These are phyloP conservation scores for Probosciger aterrimus DNA, from an alignment of 2,113 vertebrate species.

Conservation along the genomic window DNA sequence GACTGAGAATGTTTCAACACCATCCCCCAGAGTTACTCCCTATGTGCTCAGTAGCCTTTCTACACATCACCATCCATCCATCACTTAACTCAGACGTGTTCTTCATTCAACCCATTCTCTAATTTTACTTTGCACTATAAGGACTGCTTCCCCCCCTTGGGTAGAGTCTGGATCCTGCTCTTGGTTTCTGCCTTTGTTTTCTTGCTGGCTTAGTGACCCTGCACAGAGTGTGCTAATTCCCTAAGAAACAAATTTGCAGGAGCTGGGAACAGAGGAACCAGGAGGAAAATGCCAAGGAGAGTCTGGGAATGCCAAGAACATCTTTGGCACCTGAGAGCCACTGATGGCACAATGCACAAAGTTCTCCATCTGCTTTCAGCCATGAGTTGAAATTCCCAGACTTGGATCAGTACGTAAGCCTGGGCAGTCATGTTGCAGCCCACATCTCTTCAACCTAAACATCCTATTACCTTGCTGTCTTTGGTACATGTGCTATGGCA, in stretches of 20 bases:
- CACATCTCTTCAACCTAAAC: neutral
- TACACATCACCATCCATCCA: neutral
- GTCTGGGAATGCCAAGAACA: neutral
- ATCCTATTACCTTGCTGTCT: neutral
- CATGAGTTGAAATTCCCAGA: neutral
- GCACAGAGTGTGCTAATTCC: neutral
- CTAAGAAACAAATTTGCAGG: neutral
- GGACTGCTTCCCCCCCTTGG: neutral
- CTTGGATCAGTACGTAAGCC: neutral
- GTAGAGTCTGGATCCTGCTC: neutral
- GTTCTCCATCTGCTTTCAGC: neutral
- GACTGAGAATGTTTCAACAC: slow-evolving; percentile 12
- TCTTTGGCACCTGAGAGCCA: neutral
- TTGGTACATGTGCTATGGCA: neutral
- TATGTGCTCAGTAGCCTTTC: neutral
- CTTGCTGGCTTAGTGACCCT: neutral
- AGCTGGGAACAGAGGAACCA: neutral
- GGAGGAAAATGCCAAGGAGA: neutral
- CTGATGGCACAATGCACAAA: neutral
- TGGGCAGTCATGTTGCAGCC: neutral
- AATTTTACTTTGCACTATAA: neutral
- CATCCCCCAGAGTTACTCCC: slow-evolving; percentile 30
- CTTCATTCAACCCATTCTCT: neutral
- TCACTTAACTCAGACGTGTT: neutral
- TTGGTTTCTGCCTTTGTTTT: neutral